Evolutionary conservation across 2,888 invertebrate genomes (phyloP).

Genomic region (Microctonus aethiopoides): DNA sequence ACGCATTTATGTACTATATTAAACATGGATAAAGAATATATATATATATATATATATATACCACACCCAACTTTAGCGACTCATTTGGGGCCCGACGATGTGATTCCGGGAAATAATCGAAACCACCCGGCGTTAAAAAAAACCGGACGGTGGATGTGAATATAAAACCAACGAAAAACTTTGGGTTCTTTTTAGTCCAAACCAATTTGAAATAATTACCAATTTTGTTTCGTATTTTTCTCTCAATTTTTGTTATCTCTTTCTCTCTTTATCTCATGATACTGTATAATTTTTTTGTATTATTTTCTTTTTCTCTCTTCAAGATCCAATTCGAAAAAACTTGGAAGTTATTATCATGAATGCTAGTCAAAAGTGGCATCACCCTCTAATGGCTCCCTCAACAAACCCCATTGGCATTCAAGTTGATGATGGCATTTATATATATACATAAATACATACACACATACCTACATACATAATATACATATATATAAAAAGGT

Average conservation of each 20-base stretch:
- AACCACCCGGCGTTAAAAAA: slow-evolving; percentile 34
- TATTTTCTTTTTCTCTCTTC: no score
- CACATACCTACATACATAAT: not conserved
- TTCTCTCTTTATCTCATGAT: not conserved
- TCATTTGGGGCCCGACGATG: slow-evolving; percentile 10
- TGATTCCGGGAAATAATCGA: slow-evolving; percentile 45
- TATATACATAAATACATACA: not conserved
- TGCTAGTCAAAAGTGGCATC: slow-evolving; percentile 1
- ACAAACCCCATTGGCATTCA: not conserved
- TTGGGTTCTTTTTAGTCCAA: slow-evolving; percentile 33
- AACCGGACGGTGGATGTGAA: slow-evolving; percentile 18
- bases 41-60: not conserved
- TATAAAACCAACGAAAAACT: slow-evolving; percentile 37
- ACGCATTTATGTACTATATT: not conserved
- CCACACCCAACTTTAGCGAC: slow-evolving; percentile 10
- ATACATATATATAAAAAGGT: not conserved
- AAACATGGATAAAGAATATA: no score
- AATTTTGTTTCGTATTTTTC: slow-evolving; percentile 37
- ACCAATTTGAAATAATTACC: slow-evolving; percentile 50
- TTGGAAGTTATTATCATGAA: not conserved
- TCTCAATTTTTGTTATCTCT: slow-evolving; percentile 23
- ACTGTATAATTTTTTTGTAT: not conserved
- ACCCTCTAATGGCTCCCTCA: not conserved
- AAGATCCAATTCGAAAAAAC: no score
- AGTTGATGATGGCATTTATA: not conserved